Base-by-base conservation (phyloP, 2,888 invertebrate genomes). In the Fragum whitleyi region DNA sequence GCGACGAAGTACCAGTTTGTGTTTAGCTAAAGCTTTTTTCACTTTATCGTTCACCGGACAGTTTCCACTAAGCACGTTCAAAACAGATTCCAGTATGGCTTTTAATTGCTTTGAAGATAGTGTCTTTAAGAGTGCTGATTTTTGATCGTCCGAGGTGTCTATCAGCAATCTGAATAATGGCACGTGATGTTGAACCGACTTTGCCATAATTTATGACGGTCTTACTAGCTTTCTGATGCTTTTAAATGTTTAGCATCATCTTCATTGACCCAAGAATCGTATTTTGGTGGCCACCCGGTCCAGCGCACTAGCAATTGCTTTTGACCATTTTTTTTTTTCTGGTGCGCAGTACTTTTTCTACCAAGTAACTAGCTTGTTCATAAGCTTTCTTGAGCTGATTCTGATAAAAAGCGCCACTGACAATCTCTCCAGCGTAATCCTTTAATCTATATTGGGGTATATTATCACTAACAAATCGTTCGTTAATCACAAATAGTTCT, bases 1-100 rank as follows among this genome's bases (percentile, higher is more conserved):
- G 26, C 74, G 77, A 14, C 81, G 74, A n/a, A n/a, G n/a, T n/a
- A n/a, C n/a, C n/a, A n/a, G n/a, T n/a, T n/a, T n/a, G n/a, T n/a
- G n/a, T n/a, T n/a, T n/a, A 16, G 21, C 19, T n/a, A 84, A 62
- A 59, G 19, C 70, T 51, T 73, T 79, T 51, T 81, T 81, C 55
- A 62, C 74, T 55, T 32, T 68, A n/a, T 70, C 59, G 1, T 59
- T 36, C 14, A 84, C 29, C 14, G 72, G 55, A 21, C 74, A 79
- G 23, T 73, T 81, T 39, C 81, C 79, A 19, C 59, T 53, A 23
- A 84, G 53, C 26, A 82, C 81, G 72, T 81, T 84, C 74, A 76
- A 81, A 19, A 84, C 72, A 16, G 78, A 69, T 57, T 84, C 79
- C 51, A 70, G 47, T 6, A 81, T 32, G 29, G 61, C 68, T 42